Conservation (phyloP, 2,888 invertebrate genomes). For the Acleris holmiana region DNA sequence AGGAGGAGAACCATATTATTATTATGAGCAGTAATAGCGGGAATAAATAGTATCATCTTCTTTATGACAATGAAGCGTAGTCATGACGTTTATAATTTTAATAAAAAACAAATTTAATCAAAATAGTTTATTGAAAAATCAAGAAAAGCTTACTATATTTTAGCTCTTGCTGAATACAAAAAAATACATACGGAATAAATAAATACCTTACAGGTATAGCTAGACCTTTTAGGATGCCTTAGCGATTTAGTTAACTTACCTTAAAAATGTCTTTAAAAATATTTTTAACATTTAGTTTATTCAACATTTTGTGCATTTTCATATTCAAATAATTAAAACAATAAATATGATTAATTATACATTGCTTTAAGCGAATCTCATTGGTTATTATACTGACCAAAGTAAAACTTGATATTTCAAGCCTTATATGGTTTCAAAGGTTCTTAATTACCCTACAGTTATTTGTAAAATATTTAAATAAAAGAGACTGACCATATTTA, state of each 20-base stretch:
- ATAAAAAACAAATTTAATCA: slow-evolving; percentile 49
- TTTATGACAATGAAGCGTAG: no score
- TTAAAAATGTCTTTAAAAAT: slow-evolving; percentile 28
- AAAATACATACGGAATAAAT: slow-evolving; percentile 36
- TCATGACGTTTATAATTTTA: slow-evolving; percentile 35
- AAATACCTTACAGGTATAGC: slow-evolving; percentile 27
- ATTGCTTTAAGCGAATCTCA: slow-evolving; percentile 32
- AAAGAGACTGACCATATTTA: no score
- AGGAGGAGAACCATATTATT: no score
- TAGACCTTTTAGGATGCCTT: slow-evolving; percentile 29
- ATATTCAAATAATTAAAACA: slow-evolving; percentile 31
- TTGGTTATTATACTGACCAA: slow-evolving; percentile 10
- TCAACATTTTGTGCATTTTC: slow-evolving; percentile 25
- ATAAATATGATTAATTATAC: slow-evolving; percentile 16
- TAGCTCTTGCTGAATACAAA: slow-evolving; percentile 46
- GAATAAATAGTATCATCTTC: no score
- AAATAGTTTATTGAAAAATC: slow-evolving; percentile 66
- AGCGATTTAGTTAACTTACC: slow-evolving; percentile 24
- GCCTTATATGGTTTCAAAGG: slow-evolving; percentile 12
- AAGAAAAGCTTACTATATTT: slow-evolving; percentile 57
- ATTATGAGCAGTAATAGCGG: no score
- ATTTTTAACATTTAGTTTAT: slow-evolving; percentile 10
- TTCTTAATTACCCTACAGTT: neutral
- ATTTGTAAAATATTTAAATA: slow-evolving; percentile 3
- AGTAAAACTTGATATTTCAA: slow-evolving; percentile 18